A percentile compares a stretch with the other conserved stretches of the same genome.
These are phyloP conservation scores for Emys orbicularis DNA, from an alignment of 2,797 vertebrate genomes.

Conservation along the genomic window DNA sequence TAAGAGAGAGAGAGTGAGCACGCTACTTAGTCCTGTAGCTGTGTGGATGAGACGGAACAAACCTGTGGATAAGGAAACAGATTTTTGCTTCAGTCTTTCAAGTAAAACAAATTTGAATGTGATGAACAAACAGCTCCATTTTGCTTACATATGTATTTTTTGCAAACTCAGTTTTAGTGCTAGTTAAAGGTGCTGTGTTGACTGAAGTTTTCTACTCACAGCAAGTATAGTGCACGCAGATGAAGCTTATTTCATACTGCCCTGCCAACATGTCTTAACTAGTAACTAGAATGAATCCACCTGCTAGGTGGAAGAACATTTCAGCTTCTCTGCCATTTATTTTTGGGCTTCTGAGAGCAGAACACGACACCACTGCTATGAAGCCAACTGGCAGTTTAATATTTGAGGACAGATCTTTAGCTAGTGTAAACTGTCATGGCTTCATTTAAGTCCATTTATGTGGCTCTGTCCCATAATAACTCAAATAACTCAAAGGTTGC, in stretches of 20 bases:
- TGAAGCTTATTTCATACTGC: not conserved
- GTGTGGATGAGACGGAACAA: too few relatives aligned
- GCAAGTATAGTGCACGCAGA: not conserved
- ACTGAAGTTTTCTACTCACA: constrained; percentile 28
- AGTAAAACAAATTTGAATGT: not conserved
- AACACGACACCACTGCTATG: not conserved
- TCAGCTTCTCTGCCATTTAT: not conserved
- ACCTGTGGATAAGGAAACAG: not conserved
- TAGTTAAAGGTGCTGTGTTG: not conserved
- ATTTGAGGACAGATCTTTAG: not conserved
- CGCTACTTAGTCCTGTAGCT: not conserved
- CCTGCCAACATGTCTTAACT: not conserved
- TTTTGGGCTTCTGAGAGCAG: not conserved
- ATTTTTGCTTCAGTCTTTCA: not conserved
- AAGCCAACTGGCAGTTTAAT: not conserved
- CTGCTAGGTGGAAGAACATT: not conserved
- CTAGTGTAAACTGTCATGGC: not conserved
- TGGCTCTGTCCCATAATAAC: not conserved
- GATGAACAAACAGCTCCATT: not conserved
- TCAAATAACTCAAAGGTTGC: not conserved
- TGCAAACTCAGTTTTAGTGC: not conserved
- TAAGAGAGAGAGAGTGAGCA: not conserved
- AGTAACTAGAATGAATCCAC: not conserved
- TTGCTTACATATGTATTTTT: not conserved
- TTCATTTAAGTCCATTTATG: not conserved